A percentile compares a stretch with the other conserved stretches of the same genome.
phyloP scores from a whole-genome alignment of 2,113 vertebrate genomes.

The Ptilonorhynchus violaceus region DNA sequence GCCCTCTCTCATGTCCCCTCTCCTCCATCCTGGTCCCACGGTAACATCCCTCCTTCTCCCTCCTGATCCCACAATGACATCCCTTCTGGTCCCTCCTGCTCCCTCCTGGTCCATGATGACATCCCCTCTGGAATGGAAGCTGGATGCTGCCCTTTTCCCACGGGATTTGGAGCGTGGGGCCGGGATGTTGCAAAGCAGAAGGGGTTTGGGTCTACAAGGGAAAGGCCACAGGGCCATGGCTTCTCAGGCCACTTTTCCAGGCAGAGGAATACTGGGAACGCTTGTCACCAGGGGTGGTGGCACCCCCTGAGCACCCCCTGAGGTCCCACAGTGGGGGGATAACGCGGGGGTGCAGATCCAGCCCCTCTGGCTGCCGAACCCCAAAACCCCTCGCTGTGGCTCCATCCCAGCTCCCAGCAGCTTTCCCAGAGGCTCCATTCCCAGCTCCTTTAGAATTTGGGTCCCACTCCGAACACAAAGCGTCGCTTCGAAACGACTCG shows the following conservation, averaged over 20 bases:
- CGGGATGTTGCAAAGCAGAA: fast-evolving
- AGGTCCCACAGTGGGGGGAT: fast-evolving
- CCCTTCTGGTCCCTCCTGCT: not conserved
- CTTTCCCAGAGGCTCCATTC: not conserved
- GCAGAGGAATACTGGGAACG: fast-evolving
- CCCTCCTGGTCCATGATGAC: not conserved
- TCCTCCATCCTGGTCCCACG: not conserved
- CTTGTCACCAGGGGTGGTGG: not conserved
- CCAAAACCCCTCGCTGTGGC: fast-evolving
- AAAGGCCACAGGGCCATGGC: fast-evolving
- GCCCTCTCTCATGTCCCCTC: not conserved
- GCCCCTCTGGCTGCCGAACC: fast-evolving
- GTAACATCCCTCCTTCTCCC: not conserved
- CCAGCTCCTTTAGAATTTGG: not conserved
- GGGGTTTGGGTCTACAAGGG: not conserved
- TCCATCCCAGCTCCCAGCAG: not conserved
- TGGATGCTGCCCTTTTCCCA: not conserved
- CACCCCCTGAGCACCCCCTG: not conserved
- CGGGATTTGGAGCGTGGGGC: not conserved
- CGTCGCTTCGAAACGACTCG: not conserved
- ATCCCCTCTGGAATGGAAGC: not conserved
- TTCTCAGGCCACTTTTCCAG: not conserved
- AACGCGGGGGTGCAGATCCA: fast-evolving
- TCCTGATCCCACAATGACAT: too few relatives aligned
- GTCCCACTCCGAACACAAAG: not conserved